These are phyloP conservation scores for Periplaneta americana DNA, from an alignment of 1,140 invertebrate genomes.

Conservation along the genomic window DNA sequence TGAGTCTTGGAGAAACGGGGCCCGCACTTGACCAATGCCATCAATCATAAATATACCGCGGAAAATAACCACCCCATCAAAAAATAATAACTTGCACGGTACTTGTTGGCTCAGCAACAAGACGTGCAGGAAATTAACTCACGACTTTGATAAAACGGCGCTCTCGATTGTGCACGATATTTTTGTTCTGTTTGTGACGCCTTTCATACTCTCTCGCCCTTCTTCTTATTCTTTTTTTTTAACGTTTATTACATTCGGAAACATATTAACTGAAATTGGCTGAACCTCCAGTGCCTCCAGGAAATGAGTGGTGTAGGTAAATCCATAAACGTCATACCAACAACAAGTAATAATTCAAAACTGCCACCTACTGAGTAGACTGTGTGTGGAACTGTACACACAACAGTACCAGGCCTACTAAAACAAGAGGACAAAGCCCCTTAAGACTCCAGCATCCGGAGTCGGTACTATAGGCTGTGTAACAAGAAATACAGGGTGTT, in stretches of 20 bases:
- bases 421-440: too few relatives aligned
- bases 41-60: background rate
- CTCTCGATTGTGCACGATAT: background rate
- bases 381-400: background rate
- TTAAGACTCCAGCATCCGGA: too few relatives aligned
- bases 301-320: background rate
- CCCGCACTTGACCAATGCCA: constrained; percentile 2
- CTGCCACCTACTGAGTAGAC: background rate
- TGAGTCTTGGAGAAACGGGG: background rate
- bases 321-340: constrained; percentile 2
- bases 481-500: too few relatives aligned
- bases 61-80: constrained; percentile 8
- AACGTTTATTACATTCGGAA: constrained; percentile 9
- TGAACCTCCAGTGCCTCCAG: background rate
- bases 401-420: background rate
- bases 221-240: background rate
- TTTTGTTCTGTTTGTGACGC: background rate
- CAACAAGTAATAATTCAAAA: background rate
- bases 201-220: background rate
- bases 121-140: constrained; percentile 13
- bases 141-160: constrained; percentile 15
- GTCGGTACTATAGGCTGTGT: too few relatives aligned
- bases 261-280: background rate
- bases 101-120: background rate
- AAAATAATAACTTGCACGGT: constrained; percentile 12